phyloP scores from a whole-genome alignment of 2,113 vertebrate species.

The Sander vitreus region DNA sequence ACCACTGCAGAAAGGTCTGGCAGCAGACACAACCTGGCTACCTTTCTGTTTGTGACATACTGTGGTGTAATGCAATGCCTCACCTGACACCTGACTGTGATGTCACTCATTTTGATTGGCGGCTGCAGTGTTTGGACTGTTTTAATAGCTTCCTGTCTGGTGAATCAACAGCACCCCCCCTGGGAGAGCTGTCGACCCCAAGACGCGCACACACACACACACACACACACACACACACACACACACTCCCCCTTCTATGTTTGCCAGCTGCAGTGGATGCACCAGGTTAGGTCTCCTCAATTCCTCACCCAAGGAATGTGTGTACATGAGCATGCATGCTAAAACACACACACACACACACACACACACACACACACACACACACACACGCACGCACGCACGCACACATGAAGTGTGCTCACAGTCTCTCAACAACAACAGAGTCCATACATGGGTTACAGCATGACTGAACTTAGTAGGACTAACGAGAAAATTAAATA shows the following conservation, averaged over 20 bases:
- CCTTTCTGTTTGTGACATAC: slow-evolving; percentile 36
- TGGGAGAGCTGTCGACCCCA: slow-evolving; percentile 46
- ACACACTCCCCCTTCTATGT: slow-evolving; percentile 41
- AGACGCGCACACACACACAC: too few species aligned
- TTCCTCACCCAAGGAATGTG: background rate
- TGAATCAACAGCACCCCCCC: slow-evolving; percentile 63
- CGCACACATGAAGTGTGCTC: too few species aligned
- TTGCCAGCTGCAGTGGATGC: slow-evolving; percentile 55
- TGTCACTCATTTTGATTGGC: slow-evolving; percentile 74
- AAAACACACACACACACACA: too few species aligned
- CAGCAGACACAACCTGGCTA: background rate
- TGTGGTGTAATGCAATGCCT: slow-evolving; percentile 29
- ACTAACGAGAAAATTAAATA: background rate
- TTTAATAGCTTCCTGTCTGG: slow-evolving; percentile 77
- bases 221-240: slow-evolving; percentile 17
- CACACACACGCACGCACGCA: too few species aligned
- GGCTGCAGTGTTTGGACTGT: slow-evolving; percentile 57
- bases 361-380: too few species aligned
- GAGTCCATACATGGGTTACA: background rate
- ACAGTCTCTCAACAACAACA: too few species aligned
- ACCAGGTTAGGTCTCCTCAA: slow-evolving; percentile 17
- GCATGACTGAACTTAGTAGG: background rate
- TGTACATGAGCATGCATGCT: background rate
- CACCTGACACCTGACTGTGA: slow-evolving; percentile 55
- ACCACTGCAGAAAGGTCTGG: background rate